A percentile compares a stretch with the other conserved stretches of the same genome.
Conservation (phyloP, 2,113 vertebrate species). For the Perccottus glenii region DNA sequence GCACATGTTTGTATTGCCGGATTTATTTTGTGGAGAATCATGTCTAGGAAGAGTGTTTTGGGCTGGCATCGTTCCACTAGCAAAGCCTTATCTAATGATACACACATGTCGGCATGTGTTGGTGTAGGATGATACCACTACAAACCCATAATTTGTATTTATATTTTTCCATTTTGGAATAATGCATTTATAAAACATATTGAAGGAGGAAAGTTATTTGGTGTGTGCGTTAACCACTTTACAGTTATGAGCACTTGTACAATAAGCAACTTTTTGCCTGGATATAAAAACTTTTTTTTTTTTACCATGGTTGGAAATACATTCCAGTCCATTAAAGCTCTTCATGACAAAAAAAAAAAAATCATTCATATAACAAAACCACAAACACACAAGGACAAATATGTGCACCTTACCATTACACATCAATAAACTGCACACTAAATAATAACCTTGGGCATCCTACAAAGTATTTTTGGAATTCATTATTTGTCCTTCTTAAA, state of each 20-base stretch:
- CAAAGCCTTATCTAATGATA: slow-evolving; percentile 20
- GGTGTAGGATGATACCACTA: not conserved
- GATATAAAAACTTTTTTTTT: not conserved
- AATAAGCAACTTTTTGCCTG: slow-evolving; percentile 13
- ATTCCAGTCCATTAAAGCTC: too few species aligned
- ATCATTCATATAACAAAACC: too few species aligned
- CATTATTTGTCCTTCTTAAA: too few species aligned
- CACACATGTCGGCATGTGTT: slow-evolving; percentile 7
- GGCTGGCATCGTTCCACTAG: slow-evolving; percentile 16
- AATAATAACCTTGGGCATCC: too few species aligned
- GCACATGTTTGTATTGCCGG: slow-evolving; percentile 45
- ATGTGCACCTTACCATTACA: too few species aligned
- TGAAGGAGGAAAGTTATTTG: slow-evolving; percentile 24
- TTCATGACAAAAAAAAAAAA: too few species aligned
- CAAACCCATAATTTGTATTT: not conserved
- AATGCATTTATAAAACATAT: not conserved
- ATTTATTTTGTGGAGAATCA: slow-evolving; percentile 13
- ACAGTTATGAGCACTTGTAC: not conserved
- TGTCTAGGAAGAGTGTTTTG: not conserved
- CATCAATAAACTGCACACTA: too few species aligned
- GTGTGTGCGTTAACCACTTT: not conserved
- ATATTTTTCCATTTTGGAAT: not conserved
- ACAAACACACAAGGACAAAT: too few species aligned
- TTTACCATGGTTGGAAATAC: too few species aligned
- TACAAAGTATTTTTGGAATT: too few species aligned